Base-by-base conservation (phyloP, 2,797 vertebrate species). In the Spondyliosoma cantharus region DNA sequence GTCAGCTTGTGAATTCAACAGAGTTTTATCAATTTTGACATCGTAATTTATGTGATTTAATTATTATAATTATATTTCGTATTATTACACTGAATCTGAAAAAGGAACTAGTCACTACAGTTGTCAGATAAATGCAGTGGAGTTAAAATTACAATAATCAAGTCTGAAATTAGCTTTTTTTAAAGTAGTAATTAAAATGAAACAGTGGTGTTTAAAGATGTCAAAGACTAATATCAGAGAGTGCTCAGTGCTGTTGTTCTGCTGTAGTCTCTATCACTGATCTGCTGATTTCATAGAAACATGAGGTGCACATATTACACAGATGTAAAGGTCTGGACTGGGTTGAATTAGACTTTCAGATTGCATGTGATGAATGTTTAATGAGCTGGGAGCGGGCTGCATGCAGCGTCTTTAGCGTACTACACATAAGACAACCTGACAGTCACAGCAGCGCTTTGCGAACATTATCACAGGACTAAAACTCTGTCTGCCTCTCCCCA, bases 381-480 rank as follows among this genome's bases (percentile, higher is more conserved):
- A 91, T 81, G 80, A 79, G 78, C 56, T 7, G 56, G 57, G 70
- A 46, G 66, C 19, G 57, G 29, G 42, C 1, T 17, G 53, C 63
- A 52, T 27, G 78, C 72, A 50, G 71, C 80, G 49, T 78, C 87
- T 75, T 75, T 50, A 68, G 45, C 22, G 15, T 61, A 22, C 53
- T 4, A 20, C 73, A 80, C 81, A 13, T 76, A 50, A 91, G 50
- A 61, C 0, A 53, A 54, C 65, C 16, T 76, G 88, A 84, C 3
- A 7, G 73, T 80, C 14, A 3, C 85, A 89, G 69, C 72, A 45
- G 74, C 87, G 83, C 71, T 87, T 74, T 74, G 69, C 17, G 80
- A 75, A 87, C 76, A 63, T 86, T 81, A 71, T 85, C 87, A 67
- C 65, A 85, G 72, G 72, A 59, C 76, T 94, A 64, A 90, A 75